A percentile compares a stretch with the other conserved stretches of the same genome.
Conservation (phyloP, 2,113 vertebrate genomes). For the Megaceryle maxima region DNA sequence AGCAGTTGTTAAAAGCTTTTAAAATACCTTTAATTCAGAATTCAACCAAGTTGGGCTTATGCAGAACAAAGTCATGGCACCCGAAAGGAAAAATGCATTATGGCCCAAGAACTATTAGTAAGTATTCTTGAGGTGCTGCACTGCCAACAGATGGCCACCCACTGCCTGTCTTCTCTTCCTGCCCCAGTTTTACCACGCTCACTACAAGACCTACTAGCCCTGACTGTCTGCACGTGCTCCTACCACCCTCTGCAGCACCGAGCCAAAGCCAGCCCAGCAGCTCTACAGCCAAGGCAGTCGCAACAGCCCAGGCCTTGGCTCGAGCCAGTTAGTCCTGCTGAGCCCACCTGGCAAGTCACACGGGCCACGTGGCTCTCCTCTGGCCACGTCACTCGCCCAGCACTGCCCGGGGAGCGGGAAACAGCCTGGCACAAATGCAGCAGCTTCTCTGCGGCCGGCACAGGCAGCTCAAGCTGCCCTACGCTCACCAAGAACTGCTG, state of each 20-base stretch:
- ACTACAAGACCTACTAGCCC: neutral
- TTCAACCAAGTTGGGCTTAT: neutral
- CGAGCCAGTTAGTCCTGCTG: neutral
- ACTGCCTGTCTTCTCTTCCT: neutral
- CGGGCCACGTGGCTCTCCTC: accelerated
- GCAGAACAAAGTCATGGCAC: neutral
- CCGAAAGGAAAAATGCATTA: neutral
- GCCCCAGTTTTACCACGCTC: neutral
- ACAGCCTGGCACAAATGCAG: neutral
- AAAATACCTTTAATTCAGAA: neutral
- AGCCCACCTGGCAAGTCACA: neutral
- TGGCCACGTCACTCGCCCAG: neutral
- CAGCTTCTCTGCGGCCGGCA: neutral
- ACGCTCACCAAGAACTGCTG: neutral
- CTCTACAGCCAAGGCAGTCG: neutral
- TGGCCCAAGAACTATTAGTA: neutral
- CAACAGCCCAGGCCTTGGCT: neutral
- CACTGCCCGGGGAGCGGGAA: accelerated
- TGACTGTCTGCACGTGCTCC: neutral
- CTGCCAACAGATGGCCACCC: neutral
- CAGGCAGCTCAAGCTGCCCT: neutral
- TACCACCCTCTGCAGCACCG: neutral
- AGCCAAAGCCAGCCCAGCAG: neutral
- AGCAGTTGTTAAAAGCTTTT: neutral
- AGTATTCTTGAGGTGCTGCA: neutral